Evolutionary conservation across 1,140 invertebrate genomes (phyloP).

Genomic region (Diachasma alloeum): DNA sequence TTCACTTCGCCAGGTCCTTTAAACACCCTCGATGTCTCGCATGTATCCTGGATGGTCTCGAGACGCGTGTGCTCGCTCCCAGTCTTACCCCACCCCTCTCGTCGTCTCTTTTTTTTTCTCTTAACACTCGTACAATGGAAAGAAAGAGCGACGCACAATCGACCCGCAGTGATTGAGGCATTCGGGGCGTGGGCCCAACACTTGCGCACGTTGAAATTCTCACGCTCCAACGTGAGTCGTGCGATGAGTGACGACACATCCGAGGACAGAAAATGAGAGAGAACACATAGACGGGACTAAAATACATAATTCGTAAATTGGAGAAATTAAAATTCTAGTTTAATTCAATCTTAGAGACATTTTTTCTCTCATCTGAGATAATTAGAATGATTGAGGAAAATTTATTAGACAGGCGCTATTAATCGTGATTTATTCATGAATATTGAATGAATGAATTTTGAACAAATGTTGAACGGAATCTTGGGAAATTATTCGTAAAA

Average conservation of each 20-base stretch:
- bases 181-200: conserved; percentile 48
- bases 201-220: conserved; percentile 45
- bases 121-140: conserved; percentile 32
- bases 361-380: too few species aligned
- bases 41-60: conserved; percentile 1
- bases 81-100: neutral
- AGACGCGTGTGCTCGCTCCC: neutral
- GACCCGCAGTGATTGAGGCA: conserved; percentile 55
- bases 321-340: conserved; percentile 11
- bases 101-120: neutral
- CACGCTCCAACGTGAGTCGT: conserved; percentile 40
- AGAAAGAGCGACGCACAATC: conserved; percentile 49
- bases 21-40: conserved; percentile 11
- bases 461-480: too few species aligned
- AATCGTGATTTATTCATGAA: too few species aligned
- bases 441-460: too few species aligned
- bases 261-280: conserved; percentile 10
- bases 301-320: neutral
- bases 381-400: too few species aligned
- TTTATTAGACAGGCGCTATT: too few species aligned
- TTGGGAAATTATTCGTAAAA: too few species aligned
- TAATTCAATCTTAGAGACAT: neutral
- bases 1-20: conserved; percentile 16
- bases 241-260: neutral
- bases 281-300: too few species aligned